Evolutionary conservation across 2,888 invertebrate species (phyloP).

Genomic region (Megamerina dolium): DNA sequence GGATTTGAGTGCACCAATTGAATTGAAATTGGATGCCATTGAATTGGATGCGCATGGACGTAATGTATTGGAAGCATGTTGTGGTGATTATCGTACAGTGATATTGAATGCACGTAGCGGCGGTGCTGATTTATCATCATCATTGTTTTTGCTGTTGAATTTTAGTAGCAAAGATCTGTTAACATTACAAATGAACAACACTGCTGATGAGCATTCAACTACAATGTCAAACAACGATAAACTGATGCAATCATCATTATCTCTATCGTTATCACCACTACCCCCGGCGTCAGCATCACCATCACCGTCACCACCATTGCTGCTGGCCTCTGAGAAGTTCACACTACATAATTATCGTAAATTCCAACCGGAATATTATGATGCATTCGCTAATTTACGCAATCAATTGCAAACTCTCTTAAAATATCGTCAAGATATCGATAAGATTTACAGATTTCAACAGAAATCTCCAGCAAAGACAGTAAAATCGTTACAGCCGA

Average conservation of each 20-base stretch:
- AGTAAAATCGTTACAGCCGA: constrained; percentile 23
- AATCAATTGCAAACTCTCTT: constrained; percentile 35
- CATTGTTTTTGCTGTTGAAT: constrained; percentile 22
- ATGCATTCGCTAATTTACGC: constrained; percentile 32
- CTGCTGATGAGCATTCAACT: constrained; percentile 17
- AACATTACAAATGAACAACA: constrained; percentile 32
- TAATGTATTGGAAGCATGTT: constrained; percentile 47
- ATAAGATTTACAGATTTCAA: constrained; percentile 13
- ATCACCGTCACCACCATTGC: constrained; percentile 33
- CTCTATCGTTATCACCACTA: too few species aligned
- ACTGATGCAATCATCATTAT: too few species aligned
- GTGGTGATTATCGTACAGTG: constrained; percentile 47
- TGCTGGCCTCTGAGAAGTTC: constrained; percentile 33
- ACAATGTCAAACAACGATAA: too few species aligned
- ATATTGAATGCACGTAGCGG: constrained; percentile 33
- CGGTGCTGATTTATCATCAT: too few species aligned
- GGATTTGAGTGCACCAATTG: constrained; percentile 64
- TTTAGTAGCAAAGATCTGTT: constrained; percentile 35
- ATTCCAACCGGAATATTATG: constrained; percentile 35
- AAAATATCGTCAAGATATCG: constrained; percentile 27
- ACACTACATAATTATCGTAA: constrained; percentile 38
- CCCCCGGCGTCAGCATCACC: too few species aligned
- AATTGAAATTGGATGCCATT: constrained; percentile 40
- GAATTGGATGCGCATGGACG: constrained; percentile 35
- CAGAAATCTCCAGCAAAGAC: constrained; percentile 18